Evolutionary conservation across 2,888 invertebrate genomes (phyloP), one percentile per base, ranked within the genome.

Genomic region (Polyploca ridens): DNA sequence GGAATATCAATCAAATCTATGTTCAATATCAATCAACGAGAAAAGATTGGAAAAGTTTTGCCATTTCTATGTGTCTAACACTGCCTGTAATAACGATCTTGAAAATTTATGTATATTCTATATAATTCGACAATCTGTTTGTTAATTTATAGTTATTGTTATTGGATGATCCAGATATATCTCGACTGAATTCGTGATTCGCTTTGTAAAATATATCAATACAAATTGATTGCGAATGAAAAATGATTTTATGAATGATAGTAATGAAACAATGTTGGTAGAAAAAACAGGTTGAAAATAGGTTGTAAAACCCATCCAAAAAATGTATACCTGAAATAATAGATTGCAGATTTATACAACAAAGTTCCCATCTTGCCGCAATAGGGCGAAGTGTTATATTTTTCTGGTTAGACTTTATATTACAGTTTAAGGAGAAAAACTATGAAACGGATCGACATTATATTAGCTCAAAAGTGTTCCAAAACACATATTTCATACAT

Each of bases 401-500:
- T 27, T 27, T 27, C 27, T 27, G 27, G 27, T 27, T 27, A 27
- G 27, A 27, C 27, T 27, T 27, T 59, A 60, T 35, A 63, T 33
- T 46, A 33, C 49, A 35, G 7, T 41, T 41, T 41, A 41, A 8
- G 8, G 3, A 7, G 41, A 41, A 41, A 41, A 41, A 10, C 11
- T 13, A 41, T 41, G 41, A 41, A 41, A 41, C 13, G 3, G 10
- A 41, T 41, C 10, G 16, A 54, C 60, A 11, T 35, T n/a, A 4
- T 58, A 41, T 5, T 27, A 14, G 61, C 27, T 13, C 59, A 64
- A 41, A 38, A 63, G 49, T 63, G 65, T 62, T 46, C 63, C 61
- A 63, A 70, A 73, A 73, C 63, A 71, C 67, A 63, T 57, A 65
- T 67, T 69, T 63, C 58, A 70, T 72, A 69, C 68, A 66, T 67